phyloP scores from a whole-genome alignment of 2,888 invertebrate genomes.

The Drosophila paracracens region DNA sequence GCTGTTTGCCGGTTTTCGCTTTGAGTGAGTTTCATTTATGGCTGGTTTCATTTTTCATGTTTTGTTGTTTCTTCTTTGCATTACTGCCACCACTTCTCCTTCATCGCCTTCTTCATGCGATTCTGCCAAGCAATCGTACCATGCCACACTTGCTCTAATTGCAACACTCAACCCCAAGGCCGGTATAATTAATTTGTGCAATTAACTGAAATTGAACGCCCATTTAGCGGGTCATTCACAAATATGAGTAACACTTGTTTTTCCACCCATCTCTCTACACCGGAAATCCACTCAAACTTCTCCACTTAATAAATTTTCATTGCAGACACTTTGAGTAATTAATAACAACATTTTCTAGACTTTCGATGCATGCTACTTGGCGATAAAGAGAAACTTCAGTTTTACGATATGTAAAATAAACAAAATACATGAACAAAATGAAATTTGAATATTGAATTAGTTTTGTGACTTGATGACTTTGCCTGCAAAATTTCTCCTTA shows the following conservation, averaged over 20 bases:
- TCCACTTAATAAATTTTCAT: not conserved
- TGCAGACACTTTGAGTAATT: not conserved
- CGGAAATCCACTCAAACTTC: not conserved
- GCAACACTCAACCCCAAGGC: conserved; percentile 55
- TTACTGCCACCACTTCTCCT: conserved; percentile 4
- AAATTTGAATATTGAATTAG: not conserved
- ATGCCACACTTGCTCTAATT: conserved; percentile 41
- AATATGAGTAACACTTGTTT: conserved; percentile 1
- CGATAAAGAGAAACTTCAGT: not conserved
- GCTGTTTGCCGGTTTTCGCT: conserved; percentile 50
- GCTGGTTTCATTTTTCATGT: conserved; percentile 47
- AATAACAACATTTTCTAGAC: not conserved
- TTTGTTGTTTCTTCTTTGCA: conserved; percentile 4
- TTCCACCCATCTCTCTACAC: not conserved
- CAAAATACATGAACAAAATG: not conserved
- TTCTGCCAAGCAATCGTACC: conserved; percentile 2
- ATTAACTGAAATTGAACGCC: conserved; percentile 74
- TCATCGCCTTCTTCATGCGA: conserved; percentile 13
- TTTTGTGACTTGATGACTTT: not conserved
- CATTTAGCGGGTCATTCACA: conserved; percentile 64
- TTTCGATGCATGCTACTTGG: not conserved
- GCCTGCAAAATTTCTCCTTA: not conserved
- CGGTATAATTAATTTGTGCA: conserved; percentile 69
- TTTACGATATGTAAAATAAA: not conserved
- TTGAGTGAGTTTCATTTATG: conserved; percentile 42